Conservation (phyloP, 2,797 vertebrate species). For the Odontamblyopus rebecca region DNA sequence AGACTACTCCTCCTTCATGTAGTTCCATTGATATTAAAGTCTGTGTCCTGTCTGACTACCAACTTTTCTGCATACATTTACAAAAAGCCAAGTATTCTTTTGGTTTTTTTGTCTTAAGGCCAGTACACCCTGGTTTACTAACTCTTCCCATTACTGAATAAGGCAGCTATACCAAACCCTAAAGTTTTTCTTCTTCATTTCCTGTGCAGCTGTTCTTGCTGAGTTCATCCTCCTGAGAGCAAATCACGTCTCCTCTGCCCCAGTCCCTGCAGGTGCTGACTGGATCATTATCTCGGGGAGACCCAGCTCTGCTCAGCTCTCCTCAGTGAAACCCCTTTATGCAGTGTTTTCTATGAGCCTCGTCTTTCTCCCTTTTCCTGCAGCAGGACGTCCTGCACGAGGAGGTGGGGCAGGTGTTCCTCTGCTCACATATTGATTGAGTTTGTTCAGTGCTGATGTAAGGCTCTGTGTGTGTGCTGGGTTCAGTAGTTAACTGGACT, state of each 20-base stretch:
- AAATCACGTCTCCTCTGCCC: slow-evolving; percentile 25
- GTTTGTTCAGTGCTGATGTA: slow-evolving; percentile 60
- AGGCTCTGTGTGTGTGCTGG: slow-evolving; percentile 1
- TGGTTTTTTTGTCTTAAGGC: too few relatives aligned
- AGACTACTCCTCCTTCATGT: too few relatives aligned
- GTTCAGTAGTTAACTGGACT: slow-evolving; percentile 9
- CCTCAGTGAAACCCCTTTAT: slow-evolving; percentile 13
- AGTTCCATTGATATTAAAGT: too few relatives aligned
- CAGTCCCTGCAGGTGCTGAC: slow-evolving; percentile 42
- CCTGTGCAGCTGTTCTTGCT: slow-evolving; percentile 16
- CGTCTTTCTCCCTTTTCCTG: slow-evolving; percentile 12
- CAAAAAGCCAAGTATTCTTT: too few relatives aligned
- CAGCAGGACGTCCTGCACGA: slow-evolving; percentile 22
- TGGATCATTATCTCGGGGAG: slow-evolving; percentile 25
- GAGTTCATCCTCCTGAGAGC: slow-evolving; percentile 21
- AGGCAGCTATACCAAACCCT: neutral
- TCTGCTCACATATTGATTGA: slow-evolving; percentile 50
- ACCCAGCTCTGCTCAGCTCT: neutral
- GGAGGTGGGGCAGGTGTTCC: slow-evolving; percentile 27
- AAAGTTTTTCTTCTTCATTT: neutral
- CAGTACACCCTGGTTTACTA: too few relatives aligned
- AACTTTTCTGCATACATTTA: too few relatives aligned
- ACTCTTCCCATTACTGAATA: neutral
- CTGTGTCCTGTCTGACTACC: too few relatives aligned
- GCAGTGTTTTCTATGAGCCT: slow-evolving; percentile 16